Evolutionary conservation across 2,888 invertebrate species (phyloP), one percentile per base, ranked within the genome.

Genomic region (Elegia similella): DNA sequence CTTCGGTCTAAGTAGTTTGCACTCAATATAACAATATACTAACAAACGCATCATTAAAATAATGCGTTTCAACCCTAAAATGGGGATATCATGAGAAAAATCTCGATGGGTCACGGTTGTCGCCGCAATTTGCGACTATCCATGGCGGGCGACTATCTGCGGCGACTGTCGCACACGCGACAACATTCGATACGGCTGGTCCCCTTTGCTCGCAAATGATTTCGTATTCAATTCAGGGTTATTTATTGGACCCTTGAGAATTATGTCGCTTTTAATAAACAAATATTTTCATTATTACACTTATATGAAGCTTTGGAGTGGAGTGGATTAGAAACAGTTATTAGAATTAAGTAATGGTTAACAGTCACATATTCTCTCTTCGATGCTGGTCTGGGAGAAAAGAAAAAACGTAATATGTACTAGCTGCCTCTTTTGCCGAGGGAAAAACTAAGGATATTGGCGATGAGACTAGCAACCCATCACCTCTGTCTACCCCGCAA

Each of bases 11-110:
- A n/a, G n/a, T n/a, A n/a, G n/a, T n/a, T n/a, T n/a, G n/a, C n/a
- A n/a, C 32, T 48, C 32, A 15, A 34, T 13, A 34, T 15, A 34
- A 16, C 32, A 50, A 48, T 48, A 32, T 15, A 52, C 8, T 42
- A 23, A 55, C 47, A 55, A 58, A 52, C 52, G 42, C 59, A 57
- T 61, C 57, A 59, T 57, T 32, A 54, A 38, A 53, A 48, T 59
- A 58, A 58, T 54, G 50, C 34, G 44, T 43, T n/a, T 30, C 34
- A 50, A 50, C 50, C 50, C 50, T 50, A 50, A 57, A 56, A 61
- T 52, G 46, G 57, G 44, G 42, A 60, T 58, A 56, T 56, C 65
- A 65, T 69, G 69, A 65, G 69, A 68, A 67, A 64, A 62, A 62
- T 62, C 61, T 50, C 34, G 50, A 50, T 50, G 50, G 13, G 50